A percentile compares a stretch with the other conserved stretches of the same genome.
Evolutionary conservation across 2,888 invertebrate species (phyloP).

Genomic region (Leptopterna dolabrata): DNA sequence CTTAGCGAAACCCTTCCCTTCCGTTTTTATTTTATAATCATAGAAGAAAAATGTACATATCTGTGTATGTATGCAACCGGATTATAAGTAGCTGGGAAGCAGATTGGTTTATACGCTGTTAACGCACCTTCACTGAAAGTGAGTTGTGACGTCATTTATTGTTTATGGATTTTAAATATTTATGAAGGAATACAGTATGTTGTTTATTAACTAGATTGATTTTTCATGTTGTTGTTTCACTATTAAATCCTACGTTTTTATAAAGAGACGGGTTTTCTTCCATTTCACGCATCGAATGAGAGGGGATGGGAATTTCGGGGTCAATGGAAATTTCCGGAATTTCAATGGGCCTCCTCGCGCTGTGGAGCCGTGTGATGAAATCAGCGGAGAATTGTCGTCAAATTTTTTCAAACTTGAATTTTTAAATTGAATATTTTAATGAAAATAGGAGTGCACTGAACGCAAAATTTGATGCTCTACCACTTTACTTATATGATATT

Average conservation of each 20-base stretch:
- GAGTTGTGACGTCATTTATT: conserved; percentile 23
- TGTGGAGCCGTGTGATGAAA: too few relatives aligned
- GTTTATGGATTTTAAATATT: conserved; percentile 17
- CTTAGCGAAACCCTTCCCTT: background rate
- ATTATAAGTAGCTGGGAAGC: conserved; percentile 1
- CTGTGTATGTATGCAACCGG: conserved; percentile 19
- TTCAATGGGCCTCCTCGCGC: too few relatives aligned
- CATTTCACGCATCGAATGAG: background rate
- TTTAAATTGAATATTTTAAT: too few relatives aligned
- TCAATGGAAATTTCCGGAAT: too few relatives aligned
- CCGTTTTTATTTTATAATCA: background rate
- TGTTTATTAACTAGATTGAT: conserved; percentile 28
- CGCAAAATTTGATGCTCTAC: too few relatives aligned
- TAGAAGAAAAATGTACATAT: conserved; percentile 25
- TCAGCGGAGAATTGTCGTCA: too few relatives aligned
- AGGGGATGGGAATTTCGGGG: background rate
- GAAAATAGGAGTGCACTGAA: too few relatives aligned
- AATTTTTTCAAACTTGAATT: too few relatives aligned
- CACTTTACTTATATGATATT: too few relatives aligned
- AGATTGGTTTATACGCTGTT: conserved; percentile 33
- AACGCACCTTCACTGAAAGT: conserved; percentile 17
- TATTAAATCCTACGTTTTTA: too few relatives aligned
- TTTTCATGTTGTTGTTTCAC: background rate
- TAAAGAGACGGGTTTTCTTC: too few relatives aligned
- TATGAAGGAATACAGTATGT: conserved; percentile 32